Conservation (phyloP, 2,113 vertebrate genomes). For the Mohoua ochrocephala region DNA sequence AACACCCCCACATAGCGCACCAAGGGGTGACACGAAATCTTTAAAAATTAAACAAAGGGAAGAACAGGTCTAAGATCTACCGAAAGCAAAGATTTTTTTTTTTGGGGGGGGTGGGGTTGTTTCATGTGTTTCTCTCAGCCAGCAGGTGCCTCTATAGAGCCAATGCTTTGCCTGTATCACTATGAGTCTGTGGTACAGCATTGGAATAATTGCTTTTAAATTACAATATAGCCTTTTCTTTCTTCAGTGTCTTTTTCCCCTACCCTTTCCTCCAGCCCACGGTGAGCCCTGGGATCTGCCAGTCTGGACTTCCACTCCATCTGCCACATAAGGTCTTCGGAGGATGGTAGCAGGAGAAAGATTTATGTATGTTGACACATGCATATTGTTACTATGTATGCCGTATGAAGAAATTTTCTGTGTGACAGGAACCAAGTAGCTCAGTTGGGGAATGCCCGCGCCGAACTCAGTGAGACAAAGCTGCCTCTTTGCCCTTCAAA, state of each 20-base stretch:
- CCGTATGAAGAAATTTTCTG: neutral
- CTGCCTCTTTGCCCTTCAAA: neutral
- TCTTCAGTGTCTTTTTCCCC: neutral
- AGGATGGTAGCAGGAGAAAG: neutral
- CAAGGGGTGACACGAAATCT: neutral
- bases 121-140: constrained; percentile 41
- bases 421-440: neutral
- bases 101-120: neutral
- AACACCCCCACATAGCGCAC: neutral
- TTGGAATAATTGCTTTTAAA: constrained; percentile 34
- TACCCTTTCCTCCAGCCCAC: neutral
- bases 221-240: neutral
- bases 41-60: neutral
- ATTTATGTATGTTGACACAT: neutral
- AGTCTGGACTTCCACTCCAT: neutral
- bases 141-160: constrained; percentile 68
- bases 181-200: neutral
- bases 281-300: neutral
- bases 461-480: neutral
- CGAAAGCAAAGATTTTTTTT: neutral
- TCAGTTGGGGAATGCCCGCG: neutral
- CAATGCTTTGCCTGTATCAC: neutral
- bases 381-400: neutral
- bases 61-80: neutral
- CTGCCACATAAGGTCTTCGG: neutral